Base-by-base conservation (phyloP, 2,888 invertebrate species). In the Fragum whitleyi region DNA sequence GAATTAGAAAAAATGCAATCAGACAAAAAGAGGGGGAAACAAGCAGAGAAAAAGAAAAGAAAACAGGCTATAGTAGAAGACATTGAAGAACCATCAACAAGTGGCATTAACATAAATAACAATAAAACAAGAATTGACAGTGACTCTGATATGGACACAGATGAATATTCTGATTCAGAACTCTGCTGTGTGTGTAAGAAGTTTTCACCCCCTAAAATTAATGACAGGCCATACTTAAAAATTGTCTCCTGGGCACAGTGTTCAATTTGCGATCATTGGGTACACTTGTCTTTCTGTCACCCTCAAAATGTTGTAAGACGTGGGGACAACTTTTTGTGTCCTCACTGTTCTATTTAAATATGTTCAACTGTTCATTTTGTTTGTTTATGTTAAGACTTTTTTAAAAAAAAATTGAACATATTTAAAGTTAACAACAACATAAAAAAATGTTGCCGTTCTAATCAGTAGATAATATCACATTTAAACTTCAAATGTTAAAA, bases 181-280 rank as follows among this genome's bases (percentile, higher is more conserved):
- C 32, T 36, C 9, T 69, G 69, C 21, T 69, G 69, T 53, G 69
- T 69, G 2, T 69, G 53, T 53, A 21, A 26, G 42, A 1, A 23
- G 21, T 42, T 42, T 9, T 42, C 39, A 16, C 67, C 67, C 29
- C 42, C 67, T 19, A 42, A 32, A 42, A 6, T 21, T 6, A 9
- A 42, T 67, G 67, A 67, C 42, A 42, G 36, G 14, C n/a, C n/a
- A n/a, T 36, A 36, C 32, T 14, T 62, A 7, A 62, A 62, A 29
- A 62, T 62, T 36, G 26, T 62, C 9, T 16, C 23, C 6, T 62
- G 62, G 62, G 62, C 32, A 14, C 29, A 32, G 9, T 62, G 62
- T 62, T 21, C 19, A 16, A 9, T 2, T 6, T 62, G 62, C 19
- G 36, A n/a, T 29, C 62, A 62, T 21, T 62, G 57, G 57, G 57